Conservation (phyloP, 2,888 invertebrate genomes). For the Apantesis nais region DNA sequence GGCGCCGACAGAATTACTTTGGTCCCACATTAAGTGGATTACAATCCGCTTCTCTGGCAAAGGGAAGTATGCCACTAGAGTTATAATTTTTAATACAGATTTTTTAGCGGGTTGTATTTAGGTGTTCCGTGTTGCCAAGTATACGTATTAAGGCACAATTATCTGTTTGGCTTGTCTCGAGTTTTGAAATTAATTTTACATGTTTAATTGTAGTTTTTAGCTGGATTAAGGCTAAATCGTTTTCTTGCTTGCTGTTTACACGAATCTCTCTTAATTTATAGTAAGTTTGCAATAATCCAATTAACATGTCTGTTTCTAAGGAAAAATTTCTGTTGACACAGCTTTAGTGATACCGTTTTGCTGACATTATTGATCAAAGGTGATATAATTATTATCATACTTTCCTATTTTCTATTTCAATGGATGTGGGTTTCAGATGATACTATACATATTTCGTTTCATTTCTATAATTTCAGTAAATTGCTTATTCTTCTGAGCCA, state of each 20-base stretch:
- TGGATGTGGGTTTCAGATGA: too few species aligned
- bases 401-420: too few species aligned
- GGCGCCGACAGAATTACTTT: not conserved
- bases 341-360: not conserved
- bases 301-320: not conserved
- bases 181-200: not conserved
- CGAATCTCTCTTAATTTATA: not conserved
- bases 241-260: not conserved
- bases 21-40: not conserved
- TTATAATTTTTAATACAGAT: constrained; percentile 11
- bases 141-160: constrained; percentile 5
- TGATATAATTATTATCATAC: too few species aligned
- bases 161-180: constrained; percentile 6
- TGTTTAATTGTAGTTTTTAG: not conserved
- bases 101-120: constrained; percentile 5
- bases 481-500: too few species aligned
- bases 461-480: too few species aligned
- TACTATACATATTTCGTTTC: too few species aligned
- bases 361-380: too few species aligned
- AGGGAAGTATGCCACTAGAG: constrained; percentile 8
- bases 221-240: not conserved
- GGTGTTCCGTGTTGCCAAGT: constrained; percentile 6
- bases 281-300: not conserved
- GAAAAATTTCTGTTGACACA: not conserved
- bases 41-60: constrained; percentile 15